These are phyloP conservation scores for Eulemur coronatus DNA, from an alignment of 2,797 vertebrate genomes.

Conservation along the genomic window DNA sequence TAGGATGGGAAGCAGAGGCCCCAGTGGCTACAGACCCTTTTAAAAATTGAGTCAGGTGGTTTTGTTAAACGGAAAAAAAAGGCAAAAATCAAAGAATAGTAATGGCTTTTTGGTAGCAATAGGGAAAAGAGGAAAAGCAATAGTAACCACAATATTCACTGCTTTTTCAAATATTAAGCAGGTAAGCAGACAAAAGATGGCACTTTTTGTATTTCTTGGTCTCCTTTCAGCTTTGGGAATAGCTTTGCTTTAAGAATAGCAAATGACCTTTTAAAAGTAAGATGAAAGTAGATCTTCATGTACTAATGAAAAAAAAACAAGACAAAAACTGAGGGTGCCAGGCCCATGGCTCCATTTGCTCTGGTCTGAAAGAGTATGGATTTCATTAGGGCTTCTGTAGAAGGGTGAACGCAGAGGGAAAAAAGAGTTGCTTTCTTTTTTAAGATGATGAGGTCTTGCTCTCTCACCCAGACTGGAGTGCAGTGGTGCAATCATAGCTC, in stretches of 20 bases:
- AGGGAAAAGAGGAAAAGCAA: not conserved
- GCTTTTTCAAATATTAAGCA: not conserved
- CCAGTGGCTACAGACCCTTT: not conserved
- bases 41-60: not conserved
- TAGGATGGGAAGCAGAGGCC: not conserved
- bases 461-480: no score
- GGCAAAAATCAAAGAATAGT: not conserved
- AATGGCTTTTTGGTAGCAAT: not conserved
- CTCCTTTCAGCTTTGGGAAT: not conserved
- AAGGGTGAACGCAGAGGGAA: not conserved
- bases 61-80: not conserved
- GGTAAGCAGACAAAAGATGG: not conserved
- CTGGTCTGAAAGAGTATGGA: not conserved
- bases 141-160: not conserved
- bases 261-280: not conserved
- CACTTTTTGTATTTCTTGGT: not conserved
- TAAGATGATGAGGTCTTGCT: no score
- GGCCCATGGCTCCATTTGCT: not conserved
- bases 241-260: slow-evolving; percentile 16
- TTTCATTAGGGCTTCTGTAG: not conserved
- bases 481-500: no score
- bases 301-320: slow-evolving; percentile 6
- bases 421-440: not conserved
- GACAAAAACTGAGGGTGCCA: not conserved
- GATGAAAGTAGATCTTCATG: not conserved